Base-by-base conservation (phyloP, 2,113 vertebrate species). In the Psephotus haematonotus region DNA sequence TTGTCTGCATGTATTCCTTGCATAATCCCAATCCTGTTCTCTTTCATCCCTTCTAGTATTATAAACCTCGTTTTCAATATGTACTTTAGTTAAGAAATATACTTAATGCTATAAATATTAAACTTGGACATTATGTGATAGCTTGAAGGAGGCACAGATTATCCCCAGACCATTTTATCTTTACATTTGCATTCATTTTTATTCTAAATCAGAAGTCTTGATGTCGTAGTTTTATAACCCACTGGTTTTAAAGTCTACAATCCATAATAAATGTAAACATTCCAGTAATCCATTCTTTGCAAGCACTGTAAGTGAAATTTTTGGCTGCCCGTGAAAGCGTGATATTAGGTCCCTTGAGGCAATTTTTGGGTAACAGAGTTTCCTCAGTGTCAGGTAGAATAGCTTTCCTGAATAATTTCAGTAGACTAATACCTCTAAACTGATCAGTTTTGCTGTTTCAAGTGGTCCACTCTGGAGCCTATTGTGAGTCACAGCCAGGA, bases 391-490 rank as follows among this genome's bases (percentile, higher is more conserved):
- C 75, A 35, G 44, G 53, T 77, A 82, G 49, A 64, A 74, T 37
- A 86, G n/a, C 8, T 82, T 95, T 90, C 82, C 84, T 86, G 69
- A 82, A 72, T 82, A 81, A 55, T 89, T 96, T 83, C 87, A 85
- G 35, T 43, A 90, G 37, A 23, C 57, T 76, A 29, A 81, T 86
- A 46, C 43, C 76, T 95, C 64, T 41, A 85, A 28, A 11, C 65
- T 88, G 89, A 95, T 89, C 35, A 62, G 78, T 90, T 84, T 75
- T 92, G 4, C 16, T 53, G 50, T 89, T 93, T 92, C 75, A 91
- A 79, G 49, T 63, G 52, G 7, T 50, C 35, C 2, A 2, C 46
- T 62, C 46, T 78, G n/a, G 41, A 95, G 33, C 11, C 13, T 69
- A 7, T 59, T 83, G 25, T 65, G 19, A 87, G 35, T 81, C 59